These are phyloP conservation scores for Drosophila bunnanda DNA, from an alignment of 2,888 invertebrate genomes.

Conservation along the genomic window DNA sequence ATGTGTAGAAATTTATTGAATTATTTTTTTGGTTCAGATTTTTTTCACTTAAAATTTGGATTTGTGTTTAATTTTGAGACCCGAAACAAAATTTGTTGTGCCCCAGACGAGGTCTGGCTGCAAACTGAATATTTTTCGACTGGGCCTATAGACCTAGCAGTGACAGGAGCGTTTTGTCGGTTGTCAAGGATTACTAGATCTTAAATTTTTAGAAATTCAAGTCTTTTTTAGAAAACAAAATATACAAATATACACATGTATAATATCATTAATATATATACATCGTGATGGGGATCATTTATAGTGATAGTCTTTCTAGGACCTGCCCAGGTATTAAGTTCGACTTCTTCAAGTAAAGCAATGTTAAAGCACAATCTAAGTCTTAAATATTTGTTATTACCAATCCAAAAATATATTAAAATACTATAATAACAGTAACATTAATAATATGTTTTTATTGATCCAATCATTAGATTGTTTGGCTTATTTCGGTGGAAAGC, in stretches of 20 bases:
- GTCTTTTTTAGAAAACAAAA: too few species aligned
- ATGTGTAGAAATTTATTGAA: not conserved
- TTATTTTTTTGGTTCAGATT: not conserved
- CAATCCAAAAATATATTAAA: not conserved
- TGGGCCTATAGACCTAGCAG: not conserved
- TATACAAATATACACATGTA: too few species aligned
- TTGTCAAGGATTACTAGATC: not conserved
- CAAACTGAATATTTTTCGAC: slow-evolving; percentile 7
- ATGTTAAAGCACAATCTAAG: not conserved
- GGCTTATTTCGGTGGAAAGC: not conserved
- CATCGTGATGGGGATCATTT: too few species aligned
- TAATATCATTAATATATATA: too few species aligned
- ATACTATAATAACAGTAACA: not conserved
- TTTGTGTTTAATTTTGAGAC: not conserved
- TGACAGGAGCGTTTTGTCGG: slow-evolving; percentile 3
- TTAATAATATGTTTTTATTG: not conserved
- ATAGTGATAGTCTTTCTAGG: too few species aligned
- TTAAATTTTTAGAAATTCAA: not conserved
- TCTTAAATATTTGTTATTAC: not conserved
- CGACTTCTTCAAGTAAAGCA: not conserved
- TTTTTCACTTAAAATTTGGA: slow-evolving; percentile 21
- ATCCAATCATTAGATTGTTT: not conserved
- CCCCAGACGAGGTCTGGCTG: slow-evolving; percentile 11
- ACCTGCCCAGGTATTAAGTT: too few species aligned
- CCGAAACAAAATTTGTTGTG: slow-evolving; percentile 12